Conservation (phyloP, 2,797 vertebrate species). For the Cygnus olor region DNA sequence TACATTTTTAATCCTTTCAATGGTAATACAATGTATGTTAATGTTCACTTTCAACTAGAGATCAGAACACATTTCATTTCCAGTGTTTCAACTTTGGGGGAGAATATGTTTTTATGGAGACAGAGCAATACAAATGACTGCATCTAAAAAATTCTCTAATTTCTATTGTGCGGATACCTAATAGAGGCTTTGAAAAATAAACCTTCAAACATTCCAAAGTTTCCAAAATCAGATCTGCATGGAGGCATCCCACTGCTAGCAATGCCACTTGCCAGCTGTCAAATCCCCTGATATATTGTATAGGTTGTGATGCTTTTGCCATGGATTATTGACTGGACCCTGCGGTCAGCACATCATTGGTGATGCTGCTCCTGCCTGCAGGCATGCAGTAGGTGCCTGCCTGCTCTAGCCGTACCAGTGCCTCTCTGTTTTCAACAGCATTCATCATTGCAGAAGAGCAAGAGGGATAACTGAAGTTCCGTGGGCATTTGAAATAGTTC, state of each 20-base stretch:
- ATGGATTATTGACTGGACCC: background rate
- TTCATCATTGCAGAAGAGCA: conserved; percentile 30
- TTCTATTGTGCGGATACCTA: background rate
- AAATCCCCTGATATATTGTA: background rate
- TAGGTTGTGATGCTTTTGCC: background rate
- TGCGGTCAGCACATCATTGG: background rate
- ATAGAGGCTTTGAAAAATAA: background rate
- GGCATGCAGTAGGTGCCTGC: background rate
- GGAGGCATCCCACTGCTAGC: background rate
- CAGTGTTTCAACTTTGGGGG: background rate
- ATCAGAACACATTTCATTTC: background rate
- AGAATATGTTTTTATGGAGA: background rate
- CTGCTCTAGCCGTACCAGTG: background rate
- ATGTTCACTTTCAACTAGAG: background rate
- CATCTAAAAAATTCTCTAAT: background rate
- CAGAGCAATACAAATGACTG: background rate
- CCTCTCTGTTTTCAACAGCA: conserved; percentile 22
- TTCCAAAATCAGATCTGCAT: background rate
- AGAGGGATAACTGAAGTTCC: conserved; percentile 42
- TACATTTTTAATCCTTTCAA: background rate
- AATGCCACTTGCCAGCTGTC: background rate
- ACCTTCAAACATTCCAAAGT: background rate
- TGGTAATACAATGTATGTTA: background rate
- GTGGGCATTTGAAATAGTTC: conserved; percentile 36
- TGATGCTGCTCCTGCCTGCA: conserved; percentile 47